A percentile compares a stretch with the other conserved stretches of the same genome.
Conservation (phyloP, 1,140 invertebrate genomes). For the Lasioglossum baleicum region DNA sequence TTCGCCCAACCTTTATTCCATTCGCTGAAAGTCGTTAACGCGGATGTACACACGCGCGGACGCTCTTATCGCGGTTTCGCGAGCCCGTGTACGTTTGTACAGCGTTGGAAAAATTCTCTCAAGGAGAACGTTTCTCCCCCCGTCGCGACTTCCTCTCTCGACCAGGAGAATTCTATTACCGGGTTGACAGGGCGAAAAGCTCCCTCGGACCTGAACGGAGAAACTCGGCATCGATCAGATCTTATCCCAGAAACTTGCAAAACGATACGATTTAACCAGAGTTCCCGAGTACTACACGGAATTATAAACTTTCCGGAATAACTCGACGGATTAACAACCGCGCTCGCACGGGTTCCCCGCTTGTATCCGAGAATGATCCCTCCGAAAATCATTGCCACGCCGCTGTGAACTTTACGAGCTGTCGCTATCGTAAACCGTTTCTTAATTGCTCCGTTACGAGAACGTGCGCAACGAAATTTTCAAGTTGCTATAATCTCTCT, state of each 20-base stretch:
- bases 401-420: not conserved
- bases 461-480: too few species aligned
- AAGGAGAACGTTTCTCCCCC: not conserved
- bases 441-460: conserved; percentile 1
- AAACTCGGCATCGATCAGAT: too few species aligned
- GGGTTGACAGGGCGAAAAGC: not conserved
- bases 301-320: too few species aligned
- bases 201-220: too few species aligned
- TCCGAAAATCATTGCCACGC: too few species aligned
- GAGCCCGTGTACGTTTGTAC: not conserved
- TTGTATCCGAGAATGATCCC: too few species aligned
- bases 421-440: not conserved
- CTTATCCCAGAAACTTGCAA: too few species aligned
- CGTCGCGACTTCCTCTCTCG: not conserved
- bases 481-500: too few species aligned
- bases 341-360: too few species aligned
- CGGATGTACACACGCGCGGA: not conserved
- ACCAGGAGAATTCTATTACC: not conserved
- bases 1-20: conserved; percentile 7
- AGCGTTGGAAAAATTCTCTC: not conserved
- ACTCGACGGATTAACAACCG: too few species aligned
- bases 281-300: too few species aligned
- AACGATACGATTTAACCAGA: too few species aligned
- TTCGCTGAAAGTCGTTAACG: not conserved
- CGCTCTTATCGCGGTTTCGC: not conserved